Percentiles rank a stretch among this genome's conserved stretches.
These are phyloP conservation scores for Drosophila nigromelanica DNA, from an alignment of 1,140 invertebrate species.

Conservation along the genomic window DNA sequence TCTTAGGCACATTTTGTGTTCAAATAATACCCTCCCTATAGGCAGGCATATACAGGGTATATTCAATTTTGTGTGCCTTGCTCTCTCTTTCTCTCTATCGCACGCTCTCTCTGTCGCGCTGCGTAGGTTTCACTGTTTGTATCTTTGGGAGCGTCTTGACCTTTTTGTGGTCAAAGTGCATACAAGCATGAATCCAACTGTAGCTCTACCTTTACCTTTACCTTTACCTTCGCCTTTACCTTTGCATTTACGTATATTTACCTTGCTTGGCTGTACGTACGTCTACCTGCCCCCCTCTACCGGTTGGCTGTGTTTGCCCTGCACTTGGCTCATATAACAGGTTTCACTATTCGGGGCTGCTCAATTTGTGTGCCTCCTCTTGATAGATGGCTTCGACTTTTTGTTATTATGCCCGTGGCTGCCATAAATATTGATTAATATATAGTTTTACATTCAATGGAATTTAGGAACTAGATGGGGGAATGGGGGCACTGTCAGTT, in stretches of 20 bases:
- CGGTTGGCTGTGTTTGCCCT: slow-evolving; percentile 34
- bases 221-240: slow-evolving; percentile 23
- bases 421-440: slow-evolving; percentile 82
- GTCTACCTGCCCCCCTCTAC: not conserved
- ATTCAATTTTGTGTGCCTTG: slow-evolving; percentile 27
- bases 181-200: slow-evolving; percentile 74
- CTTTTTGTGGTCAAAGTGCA: slow-evolving; percentile 81
- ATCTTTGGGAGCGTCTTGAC: slow-evolving; percentile 69
- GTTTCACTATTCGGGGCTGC: slow-evolving; percentile 53
- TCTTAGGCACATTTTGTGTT: too few relatives aligned
- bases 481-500: not conserved
- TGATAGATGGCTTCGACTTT: slow-evolving; percentile 65
- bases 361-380: slow-evolving; percentile 43
- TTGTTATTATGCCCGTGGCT: slow-evolving; percentile 36
- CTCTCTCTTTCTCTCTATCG: not conserved
- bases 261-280: not conserved
- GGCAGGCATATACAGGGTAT: slow-evolving; percentile 9
- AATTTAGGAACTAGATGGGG: slow-evolving; percentile 13
- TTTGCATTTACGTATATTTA: slow-evolving; percentile 28
- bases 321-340: slow-evolving; percentile 67
- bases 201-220: slow-evolving; percentile 51
- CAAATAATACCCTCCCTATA: too few relatives aligned
- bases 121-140: slow-evolving; percentile 35
- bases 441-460: slow-evolving; percentile 69
- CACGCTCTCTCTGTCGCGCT: not conserved